Base-by-base conservation (phyloP, 2,797 vertebrate species). In the Falco cherrug region DNA sequence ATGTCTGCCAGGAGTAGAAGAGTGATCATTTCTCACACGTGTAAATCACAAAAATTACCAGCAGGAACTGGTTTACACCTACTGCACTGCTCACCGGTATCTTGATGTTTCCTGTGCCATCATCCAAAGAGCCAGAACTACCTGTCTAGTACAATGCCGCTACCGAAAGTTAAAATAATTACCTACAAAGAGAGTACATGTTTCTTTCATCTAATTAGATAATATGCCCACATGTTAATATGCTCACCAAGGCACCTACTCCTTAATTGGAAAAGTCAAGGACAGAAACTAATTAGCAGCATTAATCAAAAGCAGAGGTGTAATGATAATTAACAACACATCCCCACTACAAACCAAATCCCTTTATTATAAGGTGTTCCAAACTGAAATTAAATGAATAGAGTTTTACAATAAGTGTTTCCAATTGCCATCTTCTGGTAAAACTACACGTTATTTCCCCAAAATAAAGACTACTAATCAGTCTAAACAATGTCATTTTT, bases 241-340 rank as follows among this genome's bases (percentile, higher is more conserved):
- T 45, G 43, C 43, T 79, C 95, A 97, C 91, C 90, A 69, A 96
- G 69, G 63, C 93, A 96, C 89, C 94, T 70, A 24, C 86, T 92
- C 76, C 96, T 97, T 98, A 98, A 98, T 98, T 98, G 97, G 96
- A 96, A 97, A 98, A 98, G 96, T 96, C 97, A 96, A 97, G 97
- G 91, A 96, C 91, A 96, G 96, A 97, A 97, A 96, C 97, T 98
- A 98, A 98, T 98, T 97, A 98, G 91, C 84, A 95, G 92, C 87
- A 93, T 96, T 98, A 96, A 98, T 97, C 96, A 97, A 97, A 98
- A 97, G 97, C 96, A 97, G 97, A 97, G 95, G 96, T 93, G 96
- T 97, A 97, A 97, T 94, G 89, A 97, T 95, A 97, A 97, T 97
- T 97, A 98, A 91, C 96, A 89, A 87, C 94, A 93, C 82, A 91